Evolutionary conservation across 2,797 vertebrate species (phyloP), one percentile per base, ranked within the genome.

Genomic region (Pteronotus mesoamericanus): DNA sequence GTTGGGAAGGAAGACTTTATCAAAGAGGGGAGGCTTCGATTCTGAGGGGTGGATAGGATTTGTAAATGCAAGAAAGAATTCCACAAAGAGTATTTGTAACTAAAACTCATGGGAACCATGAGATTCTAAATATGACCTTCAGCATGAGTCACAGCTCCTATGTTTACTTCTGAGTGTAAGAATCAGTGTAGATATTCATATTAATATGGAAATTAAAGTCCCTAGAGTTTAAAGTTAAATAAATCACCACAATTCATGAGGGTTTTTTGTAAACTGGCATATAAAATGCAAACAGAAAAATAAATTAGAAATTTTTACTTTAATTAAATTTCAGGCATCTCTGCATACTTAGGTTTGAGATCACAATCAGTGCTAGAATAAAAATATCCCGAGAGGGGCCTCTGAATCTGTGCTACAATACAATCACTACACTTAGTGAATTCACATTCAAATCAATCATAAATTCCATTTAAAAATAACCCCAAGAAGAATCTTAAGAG

Each of bases 71-170:
- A 85, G 39, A 82, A 91, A 83, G n/a, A 88, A 89, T 83, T 78
- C 12, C 85, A 88, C n/a, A 78, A 87, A 88, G 77, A 87, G 95
- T 87, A 37, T 83, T 24, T 75, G 14, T 78, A 91, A 75, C 74
- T 71, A 91, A 95, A 59, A 92, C 69, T 94, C 93, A 64, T 92
- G 93, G 95, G 96, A 97, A 98, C 97, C 74, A 97, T 16, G 44
- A 72, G 69, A 96, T 96, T 96, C 74, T 57, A 97, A 93, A 94
- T 32, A 92, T 91, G 95, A 97, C 88, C 78, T 96, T 96, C 85
- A 89, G 84, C 64, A 74, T 95, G 95, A 97, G 59, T 37, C 68
- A 53, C 32, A 90, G 15, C 84, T 44, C 77, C 16, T 86, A 53
- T 90, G 44, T 83, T 96, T 88, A 91, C 83, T 68, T 37, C 34